phyloP scores from a whole-genome alignment of 2,113 vertebrate species.

The Corythoichthys haematopterus region DNA sequence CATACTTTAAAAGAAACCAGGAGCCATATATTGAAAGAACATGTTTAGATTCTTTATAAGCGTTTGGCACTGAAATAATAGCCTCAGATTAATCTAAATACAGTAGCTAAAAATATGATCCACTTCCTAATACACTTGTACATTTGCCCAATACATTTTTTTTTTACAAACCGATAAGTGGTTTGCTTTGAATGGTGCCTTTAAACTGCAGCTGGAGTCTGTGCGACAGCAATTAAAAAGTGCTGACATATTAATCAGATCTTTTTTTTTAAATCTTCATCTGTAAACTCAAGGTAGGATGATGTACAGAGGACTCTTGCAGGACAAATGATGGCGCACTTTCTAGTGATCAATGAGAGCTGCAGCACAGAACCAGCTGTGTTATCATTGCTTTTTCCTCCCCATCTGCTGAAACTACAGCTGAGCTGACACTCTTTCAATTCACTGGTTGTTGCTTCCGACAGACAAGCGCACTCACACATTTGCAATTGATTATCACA shows the following conservation, averaged over 20 bases:
- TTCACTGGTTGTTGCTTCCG: slow-evolving; percentile 41
- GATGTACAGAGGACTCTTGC: slow-evolving; percentile 13
- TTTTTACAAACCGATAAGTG: background rate
- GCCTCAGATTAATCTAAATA: too few species aligned
- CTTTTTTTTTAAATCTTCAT: background rate
- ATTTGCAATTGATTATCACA: slow-evolving; percentile 38
- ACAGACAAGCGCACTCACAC: slow-evolving; percentile 13
- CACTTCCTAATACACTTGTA: background rate
- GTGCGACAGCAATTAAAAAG: background rate
- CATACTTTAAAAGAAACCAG: too few species aligned
- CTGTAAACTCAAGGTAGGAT: background rate
- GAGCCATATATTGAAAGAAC: too few species aligned
- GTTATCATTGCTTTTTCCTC: slow-evolving; percentile 43
- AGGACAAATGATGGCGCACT: slow-evolving; percentile 30
- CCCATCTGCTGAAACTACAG: slow-evolving; percentile 61
- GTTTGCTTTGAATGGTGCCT: background rate
- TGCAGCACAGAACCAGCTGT: slow-evolving; percentile 43
- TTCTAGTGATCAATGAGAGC: slow-evolving; percentile 43
- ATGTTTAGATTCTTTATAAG: too few species aligned
- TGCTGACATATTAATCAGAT: background rate
- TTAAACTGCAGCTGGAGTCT: background rate
- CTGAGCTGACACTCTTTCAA: slow-evolving; percentile 51
- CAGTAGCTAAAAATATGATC: too few species aligned
- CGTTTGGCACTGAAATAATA: too few species aligned
- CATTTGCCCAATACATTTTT: background rate